Percentiles rank a stretch among this genome's conserved stretches.
phyloP scores from a whole-genome alignment of 1,140 invertebrate species.

The Zelostemma sp. region DNA sequence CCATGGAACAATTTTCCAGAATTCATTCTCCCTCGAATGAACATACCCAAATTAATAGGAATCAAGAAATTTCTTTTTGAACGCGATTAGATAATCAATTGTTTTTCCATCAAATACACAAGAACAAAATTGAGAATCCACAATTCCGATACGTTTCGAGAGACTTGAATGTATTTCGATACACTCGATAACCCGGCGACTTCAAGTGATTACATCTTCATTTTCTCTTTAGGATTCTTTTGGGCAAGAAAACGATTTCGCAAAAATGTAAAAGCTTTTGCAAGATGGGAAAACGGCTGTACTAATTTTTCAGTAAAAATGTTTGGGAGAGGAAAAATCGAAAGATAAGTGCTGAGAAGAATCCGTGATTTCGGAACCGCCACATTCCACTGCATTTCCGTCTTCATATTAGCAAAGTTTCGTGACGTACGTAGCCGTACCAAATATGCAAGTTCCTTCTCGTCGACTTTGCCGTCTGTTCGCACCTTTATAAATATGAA shows the following conservation, averaged over 20 bases:
- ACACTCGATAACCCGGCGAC: too few relatives aligned
- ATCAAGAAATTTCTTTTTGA: too few relatives aligned
- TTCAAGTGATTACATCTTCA: too few relatives aligned
- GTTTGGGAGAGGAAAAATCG: not conserved
- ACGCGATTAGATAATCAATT: too few relatives aligned
- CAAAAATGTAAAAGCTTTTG: not conserved
- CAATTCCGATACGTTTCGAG: too few relatives aligned
- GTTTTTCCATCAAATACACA: too few relatives aligned
- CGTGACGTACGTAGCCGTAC: constrained; percentile 43
- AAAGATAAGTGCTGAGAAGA: not conserved
- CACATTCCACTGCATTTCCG: constrained; percentile 1
- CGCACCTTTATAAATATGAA: constrained; percentile 44
- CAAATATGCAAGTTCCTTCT: constrained; percentile 41
- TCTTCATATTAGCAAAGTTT: constrained; percentile 58
- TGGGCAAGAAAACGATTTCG: not conserved
- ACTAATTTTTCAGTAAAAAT: not conserved
- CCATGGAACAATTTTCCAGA: too few relatives aligned
- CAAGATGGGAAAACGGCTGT: not conserved
- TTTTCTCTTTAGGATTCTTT: too few relatives aligned
- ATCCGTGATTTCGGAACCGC: constrained; percentile 4
- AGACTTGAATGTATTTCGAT: too few relatives aligned
- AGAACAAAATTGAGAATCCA: too few relatives aligned
- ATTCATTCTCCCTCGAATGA: too few relatives aligned
- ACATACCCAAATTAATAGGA: too few relatives aligned
- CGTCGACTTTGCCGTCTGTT: constrained; percentile 29